Base-by-base conservation (phyloP, 1,140 invertebrate species). In the Arion vulgaris region DNA sequence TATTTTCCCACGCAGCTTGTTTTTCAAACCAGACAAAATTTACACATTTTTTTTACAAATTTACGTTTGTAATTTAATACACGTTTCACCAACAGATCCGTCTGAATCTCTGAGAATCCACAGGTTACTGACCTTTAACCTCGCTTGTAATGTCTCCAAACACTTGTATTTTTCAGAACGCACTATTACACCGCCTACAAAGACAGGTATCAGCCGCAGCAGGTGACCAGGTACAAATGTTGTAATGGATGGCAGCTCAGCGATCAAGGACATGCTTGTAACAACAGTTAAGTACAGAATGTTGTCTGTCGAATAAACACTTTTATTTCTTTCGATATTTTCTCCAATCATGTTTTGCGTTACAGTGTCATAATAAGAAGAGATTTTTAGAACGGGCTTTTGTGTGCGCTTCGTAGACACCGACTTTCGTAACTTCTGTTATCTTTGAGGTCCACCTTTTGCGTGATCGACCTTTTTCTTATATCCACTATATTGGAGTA, bases 161-260 rank as follows among this genome's bases (percentile, higher is more conserved):
- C n/a, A n/a, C 15, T 45, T 45, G 5, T 7, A 45, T 57, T 9
- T 90, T 93, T 51, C 89, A 93, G 93, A 85, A 93, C 93, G 1
- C 91, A 93, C 73, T 93, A 93, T 83, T 93, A 92, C 81, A 92
- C 89, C 19, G 90, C 91, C 45, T 91, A 89, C 77, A 90, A 89
- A 81, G 89, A 92, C 76, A 82, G 87, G 13, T 92, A 90, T 68
- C 88, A 93, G 72, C 89, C 88, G 0, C 82, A 87, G 57, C 88
- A 91, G 53, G 86, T 88, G 19, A 91, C 91, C 32, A 89, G 89
- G 51, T 88, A 89, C n/a, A 89, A 91, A 78, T 93, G 93, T 81
- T 93, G 93, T 88, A 87, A 92, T 38, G 93, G 93, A 11, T 93
- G 93, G 93, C 85, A 88, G 69, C 80, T 89, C 11, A 86, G 87